Conservation (phyloP, 2,113 vertebrate genomes). For the Trachemys scripta region DNA sequence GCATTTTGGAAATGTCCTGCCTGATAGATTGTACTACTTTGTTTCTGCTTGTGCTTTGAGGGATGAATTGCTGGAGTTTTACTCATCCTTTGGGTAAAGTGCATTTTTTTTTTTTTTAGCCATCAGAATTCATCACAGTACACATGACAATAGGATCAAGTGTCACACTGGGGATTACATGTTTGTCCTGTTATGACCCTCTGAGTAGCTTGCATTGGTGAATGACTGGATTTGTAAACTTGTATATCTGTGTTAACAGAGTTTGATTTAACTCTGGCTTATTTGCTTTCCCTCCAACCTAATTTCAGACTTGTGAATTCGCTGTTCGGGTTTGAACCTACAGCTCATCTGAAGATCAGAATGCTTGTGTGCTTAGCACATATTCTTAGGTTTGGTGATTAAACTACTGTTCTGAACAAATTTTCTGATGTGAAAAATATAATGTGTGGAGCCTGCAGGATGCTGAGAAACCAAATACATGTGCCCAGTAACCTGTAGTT, state of each 20-base stretch:
- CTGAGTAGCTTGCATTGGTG: constrained; percentile 50
- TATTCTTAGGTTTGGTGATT: neutral
- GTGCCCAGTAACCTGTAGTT: neutral
- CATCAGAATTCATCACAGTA: constrained; percentile 40
- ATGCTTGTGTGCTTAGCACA: neutral
- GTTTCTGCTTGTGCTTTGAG: neutral
- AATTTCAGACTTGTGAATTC: constrained; percentile 14
- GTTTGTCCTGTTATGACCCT: constrained; percentile 63
- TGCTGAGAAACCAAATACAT: neutral
- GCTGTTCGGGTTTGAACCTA: neutral
- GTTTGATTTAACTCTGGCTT: constrained; percentile 27
- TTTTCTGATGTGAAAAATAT: fast-evolving
- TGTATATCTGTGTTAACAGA: constrained; percentile 54
- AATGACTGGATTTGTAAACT: constrained; percentile 55
- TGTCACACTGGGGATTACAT: constrained; percentile 67
- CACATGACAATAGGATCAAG: constrained; percentile 67
- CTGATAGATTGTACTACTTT: neutral
- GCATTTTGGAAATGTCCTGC: neutral
- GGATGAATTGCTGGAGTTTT: neutral
- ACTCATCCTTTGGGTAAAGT: neutral
- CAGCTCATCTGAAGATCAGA: neutral
- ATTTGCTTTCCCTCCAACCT: constrained; percentile 29
- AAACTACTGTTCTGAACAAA: neutral
- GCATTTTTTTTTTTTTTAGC: neutral
- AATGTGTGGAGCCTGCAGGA: fast-evolving